Evolutionary conservation across 2,888 invertebrate genomes (phyloP).

Genomic region (Nemotelus nigrinus): DNA sequence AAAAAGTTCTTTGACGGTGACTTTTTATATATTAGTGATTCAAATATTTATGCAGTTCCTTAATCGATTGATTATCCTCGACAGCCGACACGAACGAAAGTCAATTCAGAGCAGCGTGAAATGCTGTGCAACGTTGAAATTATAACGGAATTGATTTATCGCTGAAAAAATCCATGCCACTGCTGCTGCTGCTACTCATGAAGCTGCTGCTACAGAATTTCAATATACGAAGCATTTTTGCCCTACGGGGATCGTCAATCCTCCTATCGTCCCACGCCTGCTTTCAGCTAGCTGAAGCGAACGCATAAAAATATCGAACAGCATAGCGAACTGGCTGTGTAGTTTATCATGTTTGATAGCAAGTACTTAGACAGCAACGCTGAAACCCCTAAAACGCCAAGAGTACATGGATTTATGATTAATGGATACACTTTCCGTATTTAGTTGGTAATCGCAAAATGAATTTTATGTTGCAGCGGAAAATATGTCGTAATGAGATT

Average conservation of each 20-base stretch:
- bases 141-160: constrained; percentile 30
- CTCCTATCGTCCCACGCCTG: too few relatives aligned
- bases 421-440: constrained; percentile 17
- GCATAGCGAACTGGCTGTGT: constrained; percentile 5
- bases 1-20: not conserved
- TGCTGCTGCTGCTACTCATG: not conserved
- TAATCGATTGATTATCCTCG: constrained; percentile 27
- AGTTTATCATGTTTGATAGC: constrained; percentile 32
- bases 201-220: not conserved
- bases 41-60: constrained; percentile 13
- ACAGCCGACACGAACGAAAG: constrained; percentile 4
- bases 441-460: constrained; percentile 13
- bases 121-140: constrained; percentile 19
- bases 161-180: constrained; percentile 28
- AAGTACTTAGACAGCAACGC: not conserved
- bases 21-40: not conserved
- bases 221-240: constrained; percentile 12
- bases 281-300: not conserved
- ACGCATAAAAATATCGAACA: constrained; percentile 22
- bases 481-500: constrained; percentile 16
- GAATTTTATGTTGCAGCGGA: not conserved
- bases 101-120: not conserved
- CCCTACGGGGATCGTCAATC: not conserved
- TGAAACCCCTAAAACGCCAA: not conserved
- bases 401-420: constrained; percentile 26